phyloP scores from a whole-genome alignment of 2,888 invertebrate genomes.

The Hydraecia micacea region DNA sequence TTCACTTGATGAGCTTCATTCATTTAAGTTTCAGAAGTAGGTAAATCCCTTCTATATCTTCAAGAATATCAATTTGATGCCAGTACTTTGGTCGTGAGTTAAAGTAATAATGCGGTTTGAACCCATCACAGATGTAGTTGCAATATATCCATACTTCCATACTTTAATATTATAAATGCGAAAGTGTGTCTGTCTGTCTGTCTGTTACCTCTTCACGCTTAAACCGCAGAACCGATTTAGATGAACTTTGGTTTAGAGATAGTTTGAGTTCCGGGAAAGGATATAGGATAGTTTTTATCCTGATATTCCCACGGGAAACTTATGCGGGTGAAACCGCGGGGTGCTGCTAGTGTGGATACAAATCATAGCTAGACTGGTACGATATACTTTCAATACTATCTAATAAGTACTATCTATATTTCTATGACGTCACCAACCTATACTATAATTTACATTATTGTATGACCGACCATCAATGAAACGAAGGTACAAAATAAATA shows the following conservation, averaged over 20 bases:
- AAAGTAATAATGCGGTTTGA: background rate
- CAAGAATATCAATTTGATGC: background rate
- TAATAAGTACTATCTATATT: background rate
- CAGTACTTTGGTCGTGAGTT: background rate
- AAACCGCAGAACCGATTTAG: too few species aligned
- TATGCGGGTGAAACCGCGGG: too few species aligned
- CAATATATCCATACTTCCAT: too few species aligned
- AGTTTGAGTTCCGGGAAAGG: too few species aligned
- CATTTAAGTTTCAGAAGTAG: conserved; percentile 22
- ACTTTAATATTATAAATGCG: too few species aligned
- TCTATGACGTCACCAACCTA: background rate
- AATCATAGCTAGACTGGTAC: background rate
- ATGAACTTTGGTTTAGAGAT: too few species aligned
- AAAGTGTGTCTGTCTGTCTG: too few species aligned
- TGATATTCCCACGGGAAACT: too few species aligned
- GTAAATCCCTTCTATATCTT: background rate
- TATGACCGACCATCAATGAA: background rate
- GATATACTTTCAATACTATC: background rate
- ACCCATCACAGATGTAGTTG: background rate
- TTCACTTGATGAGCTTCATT: conserved; percentile 22
- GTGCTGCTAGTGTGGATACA: too few species aligned
- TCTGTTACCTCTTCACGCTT: too few species aligned
- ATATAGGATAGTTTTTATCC: too few species aligned
- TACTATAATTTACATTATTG: background rate
- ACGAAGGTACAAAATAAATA: background rate